Evolutionary conservation across 2,888 invertebrate species (phyloP).

Genomic region (Laothoe populi): DNA sequence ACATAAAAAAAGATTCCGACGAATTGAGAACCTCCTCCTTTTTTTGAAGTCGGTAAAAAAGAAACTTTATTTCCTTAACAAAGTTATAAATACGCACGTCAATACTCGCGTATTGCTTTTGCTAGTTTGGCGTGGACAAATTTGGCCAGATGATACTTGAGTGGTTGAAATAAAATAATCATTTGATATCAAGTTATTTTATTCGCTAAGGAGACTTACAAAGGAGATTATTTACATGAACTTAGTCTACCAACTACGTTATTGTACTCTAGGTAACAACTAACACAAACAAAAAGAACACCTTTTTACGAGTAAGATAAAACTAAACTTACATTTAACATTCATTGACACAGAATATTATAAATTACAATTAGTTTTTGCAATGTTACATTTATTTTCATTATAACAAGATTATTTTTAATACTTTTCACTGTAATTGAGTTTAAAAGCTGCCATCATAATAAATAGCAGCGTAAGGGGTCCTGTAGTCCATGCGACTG

Average conservation of each 20-base stretch:
- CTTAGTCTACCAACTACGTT: slow-evolving; percentile 58
- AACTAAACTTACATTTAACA: slow-evolving; percentile 6
- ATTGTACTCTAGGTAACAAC: slow-evolving; percentile 69
- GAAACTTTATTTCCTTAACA: no score
- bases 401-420: background rate
- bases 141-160: no score
- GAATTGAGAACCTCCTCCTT: no score
- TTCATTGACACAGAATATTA: background rate
- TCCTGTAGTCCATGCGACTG: background rate
- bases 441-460: background rate
- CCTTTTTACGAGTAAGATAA: slow-evolving; percentile 1
- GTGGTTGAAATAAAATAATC: slow-evolving; percentile 52
- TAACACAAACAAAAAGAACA: slow-evolving; percentile 41
- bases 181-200: slow-evolving; percentile 69
- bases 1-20: no score
- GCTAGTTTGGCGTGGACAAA: no score
- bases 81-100: no score
- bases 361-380: background rate
- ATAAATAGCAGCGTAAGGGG: background rate
- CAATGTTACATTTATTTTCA: background rate
- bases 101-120: no score
- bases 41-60: no score
- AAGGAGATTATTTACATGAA: slow-evolving; percentile 68
- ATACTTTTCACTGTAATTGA: no score
- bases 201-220: slow-evolving; percentile 72